Conservation (phyloP, 2,113 vertebrate species). For the Grallaria varia region DNA sequence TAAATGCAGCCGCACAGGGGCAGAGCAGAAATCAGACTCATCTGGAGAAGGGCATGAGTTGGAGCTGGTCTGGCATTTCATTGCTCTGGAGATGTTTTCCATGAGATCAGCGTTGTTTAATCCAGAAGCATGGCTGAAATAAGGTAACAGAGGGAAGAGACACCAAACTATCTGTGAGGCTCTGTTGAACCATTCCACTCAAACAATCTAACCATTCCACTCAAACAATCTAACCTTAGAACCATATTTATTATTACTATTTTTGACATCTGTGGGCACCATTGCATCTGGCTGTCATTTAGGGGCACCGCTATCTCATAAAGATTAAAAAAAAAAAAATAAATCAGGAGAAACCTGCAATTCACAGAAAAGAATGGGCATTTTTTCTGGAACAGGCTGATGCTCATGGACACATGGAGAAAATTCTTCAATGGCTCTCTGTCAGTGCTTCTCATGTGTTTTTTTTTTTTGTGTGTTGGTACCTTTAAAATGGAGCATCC, state of each 20-base stretch:
- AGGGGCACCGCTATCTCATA: not conserved
- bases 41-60: not conserved
- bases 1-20: not conserved
- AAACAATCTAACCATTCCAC: not conserved
- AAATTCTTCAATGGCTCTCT: not conserved
- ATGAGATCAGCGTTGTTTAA: not conserved
- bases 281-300: not conserved
- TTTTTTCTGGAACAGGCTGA: not conserved
- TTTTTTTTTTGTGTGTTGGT: not conserved
- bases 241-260: not conserved
- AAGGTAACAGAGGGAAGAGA: not conserved
- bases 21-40: not conserved
- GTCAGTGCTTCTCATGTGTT: not conserved
- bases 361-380: not conserved
- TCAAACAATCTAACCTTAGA: not conserved
- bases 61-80: not conserved
- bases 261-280: not conserved
- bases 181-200: not conserved
- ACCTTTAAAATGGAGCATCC: not conserved
- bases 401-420: not conserved
- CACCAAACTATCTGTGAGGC: not conserved
- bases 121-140: not conserved
- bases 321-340: not conserved
- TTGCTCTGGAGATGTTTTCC: not conserved
- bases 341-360: not conserved